phyloP scores from a whole-genome alignment of 1,140 invertebrate species.

The Bicyclus anynana region DNA sequence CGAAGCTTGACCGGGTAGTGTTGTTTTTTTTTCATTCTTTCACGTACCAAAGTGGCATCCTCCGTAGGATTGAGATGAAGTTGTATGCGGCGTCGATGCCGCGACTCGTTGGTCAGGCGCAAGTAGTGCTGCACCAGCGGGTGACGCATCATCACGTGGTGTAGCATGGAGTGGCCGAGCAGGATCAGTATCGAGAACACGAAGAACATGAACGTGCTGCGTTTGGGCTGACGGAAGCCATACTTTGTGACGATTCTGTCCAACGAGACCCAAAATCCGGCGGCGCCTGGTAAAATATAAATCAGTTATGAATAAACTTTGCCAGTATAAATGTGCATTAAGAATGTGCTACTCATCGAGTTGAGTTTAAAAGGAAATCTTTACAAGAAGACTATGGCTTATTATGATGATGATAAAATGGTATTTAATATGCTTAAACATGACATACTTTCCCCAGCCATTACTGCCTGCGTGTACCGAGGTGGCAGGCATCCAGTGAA shows the following conservation, averaged over 20 bases:
- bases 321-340: background rate
- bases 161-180: conserved; percentile 85
- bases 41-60: conserved; percentile 85
- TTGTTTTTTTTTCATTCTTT: background rate
- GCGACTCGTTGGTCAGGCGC: conserved; percentile 83
- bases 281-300: conserved; percentile 81
- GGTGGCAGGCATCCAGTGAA: conserved; percentile 94
- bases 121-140: conserved; percentile 92
- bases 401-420: background rate
- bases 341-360: too few species aligned
- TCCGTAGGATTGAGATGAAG: conserved; percentile 85
- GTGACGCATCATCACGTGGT: conserved; percentile 85
- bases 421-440: background rate
- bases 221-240: conserved; percentile 83
- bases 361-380: too few species aligned
- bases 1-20: too few species aligned
- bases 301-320: conserved; percentile 11
- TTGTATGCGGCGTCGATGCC: conserved; percentile 73
- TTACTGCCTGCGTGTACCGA: conserved; percentile 93
- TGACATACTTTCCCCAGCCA: conserved; percentile 93
- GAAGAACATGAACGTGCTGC: conserved; percentile 93
- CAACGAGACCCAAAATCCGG: conserved; percentile 89
- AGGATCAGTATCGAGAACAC: conserved; percentile 86
- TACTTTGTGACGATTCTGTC: conserved; percentile 90
- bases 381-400: too few species aligned